Conservation (phyloP, 53 echinoderm and acorn worm species). For the Hippasteria phrygiana region DNA sequence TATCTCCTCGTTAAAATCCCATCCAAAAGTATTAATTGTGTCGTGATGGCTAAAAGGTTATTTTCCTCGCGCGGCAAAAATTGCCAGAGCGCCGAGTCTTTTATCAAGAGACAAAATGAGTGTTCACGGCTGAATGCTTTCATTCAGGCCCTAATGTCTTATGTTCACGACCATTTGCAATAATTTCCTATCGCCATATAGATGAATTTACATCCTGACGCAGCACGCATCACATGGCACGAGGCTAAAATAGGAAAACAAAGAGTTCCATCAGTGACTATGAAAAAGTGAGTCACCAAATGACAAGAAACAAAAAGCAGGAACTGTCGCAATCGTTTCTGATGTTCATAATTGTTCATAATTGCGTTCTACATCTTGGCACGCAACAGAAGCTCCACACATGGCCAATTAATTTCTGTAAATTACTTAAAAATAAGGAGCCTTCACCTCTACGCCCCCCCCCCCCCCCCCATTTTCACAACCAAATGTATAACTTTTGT, state of each 20-base stretch:
- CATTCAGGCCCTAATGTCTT: constrained; percentile 3
- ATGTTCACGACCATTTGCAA: constrained; percentile 11
- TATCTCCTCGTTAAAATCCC: constrained; percentile 27
- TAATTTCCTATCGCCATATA: not conserved
- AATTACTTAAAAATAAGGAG: not conserved
- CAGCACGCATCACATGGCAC: not conserved
- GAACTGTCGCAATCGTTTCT: not conserved
- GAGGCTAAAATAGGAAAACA: too few species aligned
- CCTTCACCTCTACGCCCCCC: not conserved
- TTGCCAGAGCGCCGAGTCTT: not conserved
- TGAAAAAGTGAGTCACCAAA: constrained; percentile 34
- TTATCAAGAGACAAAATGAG: constrained; percentile 3
- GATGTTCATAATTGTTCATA: constrained; percentile 3
- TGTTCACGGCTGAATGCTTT: constrained; percentile 17
- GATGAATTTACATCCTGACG: not conserved
- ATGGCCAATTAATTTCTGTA: not conserved
- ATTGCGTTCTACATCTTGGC: not conserved
- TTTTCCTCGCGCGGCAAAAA: not conserved
- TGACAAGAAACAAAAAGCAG: constrained; percentile 3
- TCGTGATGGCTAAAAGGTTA: constrained; percentile 15
- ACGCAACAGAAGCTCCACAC: not conserved
- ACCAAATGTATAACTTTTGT: not conserved
- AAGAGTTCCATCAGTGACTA: not conserved
- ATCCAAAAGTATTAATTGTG: constrained; percentile 9
- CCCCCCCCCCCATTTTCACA: not conserved